These are phyloP conservation scores for Oscheius myriophilus DNA, from an alignment of 2,888 invertebrate genomes.

Conservation along the genomic window DNA sequence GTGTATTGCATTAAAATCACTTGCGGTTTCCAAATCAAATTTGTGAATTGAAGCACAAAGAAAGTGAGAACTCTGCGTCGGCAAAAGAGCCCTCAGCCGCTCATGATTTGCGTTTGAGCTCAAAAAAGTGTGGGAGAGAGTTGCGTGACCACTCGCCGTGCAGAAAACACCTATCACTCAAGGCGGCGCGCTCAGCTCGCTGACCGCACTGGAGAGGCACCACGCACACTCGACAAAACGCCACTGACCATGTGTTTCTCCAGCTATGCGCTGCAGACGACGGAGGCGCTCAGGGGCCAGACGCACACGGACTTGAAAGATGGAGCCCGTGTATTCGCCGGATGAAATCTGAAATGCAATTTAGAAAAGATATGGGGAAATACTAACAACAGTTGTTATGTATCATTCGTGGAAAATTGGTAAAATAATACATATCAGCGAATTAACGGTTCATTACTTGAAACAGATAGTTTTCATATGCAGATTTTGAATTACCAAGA, in stretches of 20 bases:
- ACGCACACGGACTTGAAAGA: conserved; percentile 19
- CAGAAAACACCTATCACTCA: conserved; percentile 28
- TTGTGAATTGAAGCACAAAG: too few relatives aligned
- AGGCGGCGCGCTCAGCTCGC: conserved; percentile 14
- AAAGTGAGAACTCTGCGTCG: neutral
- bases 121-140: conserved; percentile 26
- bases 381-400: too few relatives aligned
- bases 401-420: too few relatives aligned
- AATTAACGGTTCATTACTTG: too few relatives aligned
- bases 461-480: too few relatives aligned
- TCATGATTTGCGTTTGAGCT: conserved; percentile 20
- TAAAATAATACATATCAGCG: too few relatives aligned
- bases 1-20: too few relatives aligned
- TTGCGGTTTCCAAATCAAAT: too few relatives aligned
- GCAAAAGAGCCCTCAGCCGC: neutral
- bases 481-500: too few relatives aligned
- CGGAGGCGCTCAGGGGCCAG: conserved; percentile 8
- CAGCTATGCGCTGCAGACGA: conserved; percentile 10
- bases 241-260: conserved; percentile 26
- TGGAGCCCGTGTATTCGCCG: conserved; percentile 5
- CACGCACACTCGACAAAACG: conserved; percentile 7
- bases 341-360: conserved; percentile 4
- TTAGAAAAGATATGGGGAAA: too few relatives aligned
- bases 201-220: too few relatives aligned
- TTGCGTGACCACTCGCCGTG: conserved; percentile 28